Conservation (phyloP, 2,113 vertebrate genomes). For the Xiphophorus couchianus region DNA sequence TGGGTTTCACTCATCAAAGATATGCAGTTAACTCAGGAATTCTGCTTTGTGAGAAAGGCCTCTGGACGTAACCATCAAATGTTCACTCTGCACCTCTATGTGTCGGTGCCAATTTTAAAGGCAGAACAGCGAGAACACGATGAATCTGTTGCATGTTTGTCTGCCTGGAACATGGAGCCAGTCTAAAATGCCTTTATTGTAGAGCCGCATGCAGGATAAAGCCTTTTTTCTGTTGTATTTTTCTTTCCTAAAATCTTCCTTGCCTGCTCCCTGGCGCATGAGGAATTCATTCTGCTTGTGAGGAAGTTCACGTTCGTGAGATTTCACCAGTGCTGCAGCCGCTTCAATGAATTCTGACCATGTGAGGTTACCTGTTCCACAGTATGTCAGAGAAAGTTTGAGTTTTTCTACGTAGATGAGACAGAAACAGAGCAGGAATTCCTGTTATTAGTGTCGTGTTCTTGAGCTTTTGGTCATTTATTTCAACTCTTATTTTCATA, state of each 20-base stretch:
- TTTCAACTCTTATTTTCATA: too few relatives aligned
- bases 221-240: background rate
- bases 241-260: background rate
- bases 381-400: background rate
- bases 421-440: background rate
- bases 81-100: background rate
- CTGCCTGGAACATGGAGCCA: background rate
- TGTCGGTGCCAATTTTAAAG: background rate
- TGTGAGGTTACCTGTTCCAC: background rate
- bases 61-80: slow-evolving; percentile 12
- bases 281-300: background rate
- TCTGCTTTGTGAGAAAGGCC: slow-evolving; percentile 10
- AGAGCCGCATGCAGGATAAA: background rate
- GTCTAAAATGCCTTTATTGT: background rate
- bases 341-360: background rate
- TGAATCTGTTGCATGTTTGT: background rate
- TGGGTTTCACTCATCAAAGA: slow-evolving; percentile 39
- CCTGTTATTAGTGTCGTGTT: too few relatives aligned
- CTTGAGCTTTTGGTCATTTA: too few relatives aligned
- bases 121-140: background rate
- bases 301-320: background rate
- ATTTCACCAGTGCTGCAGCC: background rate
- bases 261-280: background rate
- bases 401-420: background rate
- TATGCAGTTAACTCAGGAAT: slow-evolving; percentile 26